Conservation (phyloP, 2,797 vertebrate species). For the Phaenicophaeus curvirostris region DNA sequence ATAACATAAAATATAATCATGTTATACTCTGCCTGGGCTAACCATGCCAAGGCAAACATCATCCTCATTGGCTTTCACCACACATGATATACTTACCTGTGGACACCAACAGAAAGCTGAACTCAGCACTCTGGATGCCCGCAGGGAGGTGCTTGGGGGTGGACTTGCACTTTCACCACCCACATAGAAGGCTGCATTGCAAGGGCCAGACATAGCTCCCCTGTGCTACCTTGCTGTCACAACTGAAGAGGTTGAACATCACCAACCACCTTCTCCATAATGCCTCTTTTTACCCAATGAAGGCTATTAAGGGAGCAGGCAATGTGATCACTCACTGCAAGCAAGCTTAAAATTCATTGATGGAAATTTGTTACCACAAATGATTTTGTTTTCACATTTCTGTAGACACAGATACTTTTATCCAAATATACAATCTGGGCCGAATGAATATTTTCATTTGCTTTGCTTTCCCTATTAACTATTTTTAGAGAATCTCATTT, state of each 20-base stretch:
- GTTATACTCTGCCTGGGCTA: not conserved
- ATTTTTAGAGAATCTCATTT: not conserved
- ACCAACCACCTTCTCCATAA: not conserved
- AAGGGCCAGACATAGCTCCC: fast-evolving
- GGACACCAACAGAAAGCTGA: not conserved
- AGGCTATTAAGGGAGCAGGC: not conserved
- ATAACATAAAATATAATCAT: fast-evolving
- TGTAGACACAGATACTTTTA: not conserved
- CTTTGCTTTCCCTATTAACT: not conserved
- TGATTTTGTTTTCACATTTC: not conserved
- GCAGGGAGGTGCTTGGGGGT: fast-evolving
- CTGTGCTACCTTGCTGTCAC: not conserved
- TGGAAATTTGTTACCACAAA: not conserved
- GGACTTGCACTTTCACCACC: fast-evolving
- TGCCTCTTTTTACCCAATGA: not conserved
- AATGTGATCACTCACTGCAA: not conserved
- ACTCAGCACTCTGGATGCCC: fast-evolving
- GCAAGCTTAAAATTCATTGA: not conserved
- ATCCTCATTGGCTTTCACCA: fast-evolving
- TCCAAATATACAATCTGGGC: not conserved
- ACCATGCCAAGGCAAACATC: not conserved
- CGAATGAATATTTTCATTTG: not conserved
- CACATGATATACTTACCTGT: fast-evolving
- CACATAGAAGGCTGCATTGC: fast-evolving
- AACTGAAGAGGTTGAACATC: not conserved